phyloP scores from a whole-genome alignment of 2,113 vertebrate genomes.

The human region DNA sequence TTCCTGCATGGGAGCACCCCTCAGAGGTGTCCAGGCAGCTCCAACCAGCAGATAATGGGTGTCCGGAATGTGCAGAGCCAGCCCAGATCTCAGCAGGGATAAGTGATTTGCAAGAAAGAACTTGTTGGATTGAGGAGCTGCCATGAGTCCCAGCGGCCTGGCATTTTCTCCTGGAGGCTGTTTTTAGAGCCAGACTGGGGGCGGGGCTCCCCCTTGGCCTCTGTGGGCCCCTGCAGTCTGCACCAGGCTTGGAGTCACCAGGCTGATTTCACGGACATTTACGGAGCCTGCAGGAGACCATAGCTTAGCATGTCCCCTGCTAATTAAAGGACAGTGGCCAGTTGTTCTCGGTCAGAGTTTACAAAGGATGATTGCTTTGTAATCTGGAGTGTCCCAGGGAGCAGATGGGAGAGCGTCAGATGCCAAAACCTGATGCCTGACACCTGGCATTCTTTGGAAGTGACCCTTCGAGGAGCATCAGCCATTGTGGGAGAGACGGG shows the following conservation, averaged over 20 bases:
- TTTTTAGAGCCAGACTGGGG: background rate
- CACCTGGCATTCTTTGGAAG: background rate
- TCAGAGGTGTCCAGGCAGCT: background rate
- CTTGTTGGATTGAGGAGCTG: background rate
- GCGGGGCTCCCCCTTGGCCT: background rate
- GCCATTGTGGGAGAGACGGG: background rate
- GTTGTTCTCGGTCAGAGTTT: background rate
- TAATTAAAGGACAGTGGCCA: conserved; percentile 9
- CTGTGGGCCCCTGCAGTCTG: background rate
- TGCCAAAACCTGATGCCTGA: background rate
- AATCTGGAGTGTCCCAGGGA: background rate
- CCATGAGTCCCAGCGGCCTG: background rate
- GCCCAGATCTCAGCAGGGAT: background rate
- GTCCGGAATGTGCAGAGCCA: background rate
- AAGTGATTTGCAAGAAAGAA: background rate
- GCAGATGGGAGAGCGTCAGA: background rate
- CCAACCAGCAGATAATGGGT: background rate
- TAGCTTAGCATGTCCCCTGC: background rate
- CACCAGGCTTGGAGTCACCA: background rate
- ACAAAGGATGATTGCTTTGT: background rate
- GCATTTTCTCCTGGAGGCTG: background rate
- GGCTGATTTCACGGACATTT: background rate
- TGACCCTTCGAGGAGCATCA: background rate
- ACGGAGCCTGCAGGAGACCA: background rate
- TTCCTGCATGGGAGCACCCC: background rate